Base-by-base conservation (phyloP, 1,140 invertebrate genomes). In the Eufriesea mexicana region DNA sequence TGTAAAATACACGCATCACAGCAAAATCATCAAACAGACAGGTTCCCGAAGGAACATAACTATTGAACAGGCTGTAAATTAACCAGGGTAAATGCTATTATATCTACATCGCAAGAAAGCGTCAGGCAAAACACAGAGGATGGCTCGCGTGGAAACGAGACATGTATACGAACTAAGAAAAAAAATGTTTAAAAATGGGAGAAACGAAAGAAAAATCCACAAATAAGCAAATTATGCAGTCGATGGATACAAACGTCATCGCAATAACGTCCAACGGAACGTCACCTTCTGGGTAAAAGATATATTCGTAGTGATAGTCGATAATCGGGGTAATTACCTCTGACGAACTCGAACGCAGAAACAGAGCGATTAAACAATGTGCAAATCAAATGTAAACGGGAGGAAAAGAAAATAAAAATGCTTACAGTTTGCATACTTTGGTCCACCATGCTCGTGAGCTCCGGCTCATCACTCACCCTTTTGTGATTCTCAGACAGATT, bases 401-500 rank as follows among this genome's bases (percentile, higher is more conserved):
- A 51, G 72, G 92, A 93, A 94, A 95, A 92, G 86, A 89, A 93
- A 93, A 94, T 92, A 89, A 89, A 93, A 94, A 95, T 95, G 94
- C 95, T 96, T 95, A 96, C 95, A 94, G 95, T 92, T 89, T 94
- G 91, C 90, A 95, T 92, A 94, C 92, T 93, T 94, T 95, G 94
- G 93, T 95, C 94, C 92, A 91, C 89, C 94, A 95, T 95, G 94
- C 93, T 94, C 89, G 91, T 84, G 88, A 93, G 89, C 88, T 93
- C 92, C 92, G 92, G 92, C 91, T 94, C 94, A 94, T 96, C 95
- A 97, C 97, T 98, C 97, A 98, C 98, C 97, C 97, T 96, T 96
- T 97, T 98, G 95, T 98, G 97, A 96, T 98, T 98, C 95, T 99
- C 98, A 94, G 98, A 98, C 92, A 99, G 96, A 95, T 97, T 98